A percentile compares a stretch with the other conserved stretches of the same genome.
These are phyloP conservation scores for Asteroscopus sphinx DNA, from an alignment of 2,888 invertebrate species.

Conservation along the genomic window DNA sequence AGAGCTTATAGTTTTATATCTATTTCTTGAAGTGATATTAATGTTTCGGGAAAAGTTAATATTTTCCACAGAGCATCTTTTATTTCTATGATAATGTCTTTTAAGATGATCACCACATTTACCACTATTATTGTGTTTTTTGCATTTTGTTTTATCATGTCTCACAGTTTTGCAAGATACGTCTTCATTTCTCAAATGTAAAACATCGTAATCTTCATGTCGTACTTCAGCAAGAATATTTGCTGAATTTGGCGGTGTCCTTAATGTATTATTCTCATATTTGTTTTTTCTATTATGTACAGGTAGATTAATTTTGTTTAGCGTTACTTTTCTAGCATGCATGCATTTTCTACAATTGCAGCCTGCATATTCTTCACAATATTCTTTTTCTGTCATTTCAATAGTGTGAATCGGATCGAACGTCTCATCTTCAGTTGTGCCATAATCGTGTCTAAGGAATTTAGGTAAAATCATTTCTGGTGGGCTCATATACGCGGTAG, in stretches of 20 bases:
- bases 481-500: constrained; percentile 87
- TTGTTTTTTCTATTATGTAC: constrained; percentile 40
- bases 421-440: constrained; percentile 61
- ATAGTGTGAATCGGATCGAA: constrained; percentile 58
- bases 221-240: constrained; percentile 50
- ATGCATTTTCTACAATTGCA: constrained; percentile 68
- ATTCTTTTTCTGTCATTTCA: constrained; percentile 48
- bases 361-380: constrained; percentile 50
- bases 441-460: constrained; percentile 67
- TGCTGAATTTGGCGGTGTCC: constrained; percentile 73
- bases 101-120: constrained; percentile 37
- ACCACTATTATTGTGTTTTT: constrained; percentile 58
- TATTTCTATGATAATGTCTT: constrained; percentile 51
- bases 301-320: constrained; percentile 36
- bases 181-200: constrained; percentile 29
- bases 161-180: constrained; percentile 21
- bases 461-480: constrained; percentile 82
- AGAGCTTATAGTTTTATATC: constrained; percentile 40
- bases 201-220: constrained; percentile 30
- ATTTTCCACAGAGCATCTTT: constrained; percentile 40
- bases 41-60: constrained; percentile 53
- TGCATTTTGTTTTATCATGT: constrained; percentile 43
- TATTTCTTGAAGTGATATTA: constrained; percentile 41
- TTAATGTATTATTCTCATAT: constrained; percentile 34
- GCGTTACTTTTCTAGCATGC: constrained; percentile 46